Conservation (phyloP, 2,888 invertebrate genomes). For the Ecliptopera silaceata region DNA sequence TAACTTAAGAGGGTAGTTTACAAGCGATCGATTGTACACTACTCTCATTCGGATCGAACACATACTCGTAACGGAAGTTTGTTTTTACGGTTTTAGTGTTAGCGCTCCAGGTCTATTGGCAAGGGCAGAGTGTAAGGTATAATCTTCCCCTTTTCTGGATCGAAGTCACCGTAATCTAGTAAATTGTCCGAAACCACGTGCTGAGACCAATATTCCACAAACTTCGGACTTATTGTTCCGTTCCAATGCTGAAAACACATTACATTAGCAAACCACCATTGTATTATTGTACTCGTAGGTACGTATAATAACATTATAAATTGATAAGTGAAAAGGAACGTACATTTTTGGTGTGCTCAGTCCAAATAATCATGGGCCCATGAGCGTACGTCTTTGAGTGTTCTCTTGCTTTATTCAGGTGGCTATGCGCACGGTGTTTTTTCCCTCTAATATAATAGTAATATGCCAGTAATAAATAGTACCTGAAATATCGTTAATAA, state of each 20-base stretch:
- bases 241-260: slow-evolving; percentile 81
- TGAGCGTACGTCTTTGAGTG: slow-evolving; percentile 62
- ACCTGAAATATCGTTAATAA: slow-evolving; percentile 64
- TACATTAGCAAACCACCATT: too few relatives aligned
- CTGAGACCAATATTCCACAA: slow-evolving; percentile 76
- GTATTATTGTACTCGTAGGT: too few relatives aligned
- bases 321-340: slow-evolving; percentile 27
- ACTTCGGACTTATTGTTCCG: slow-evolving; percentile 64
- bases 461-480: slow-evolving; percentile 79
- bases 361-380: slow-evolving; percentile 71
- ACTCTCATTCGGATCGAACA: too few relatives aligned
- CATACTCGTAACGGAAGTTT: neutral
- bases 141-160: slow-evolving; percentile 56
- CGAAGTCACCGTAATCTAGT: slow-evolving; percentile 72
- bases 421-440: slow-evolving; percentile 56
- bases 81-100: neutral
- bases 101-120: slow-evolving; percentile 48
- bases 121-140: slow-evolving; percentile 75
- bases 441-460: slow-evolving; percentile 72
- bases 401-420: slow-evolving; percentile 65
- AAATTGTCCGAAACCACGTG: slow-evolving; percentile 64
- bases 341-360: slow-evolving; percentile 79
- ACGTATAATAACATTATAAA: too few relatives aligned
- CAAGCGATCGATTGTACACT: too few relatives aligned
- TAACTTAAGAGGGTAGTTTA: too few relatives aligned